These are phyloP conservation scores for Drosophila sechellia DNA, from an alignment of 1,140 invertebrate species.

Conservation along the genomic window DNA sequence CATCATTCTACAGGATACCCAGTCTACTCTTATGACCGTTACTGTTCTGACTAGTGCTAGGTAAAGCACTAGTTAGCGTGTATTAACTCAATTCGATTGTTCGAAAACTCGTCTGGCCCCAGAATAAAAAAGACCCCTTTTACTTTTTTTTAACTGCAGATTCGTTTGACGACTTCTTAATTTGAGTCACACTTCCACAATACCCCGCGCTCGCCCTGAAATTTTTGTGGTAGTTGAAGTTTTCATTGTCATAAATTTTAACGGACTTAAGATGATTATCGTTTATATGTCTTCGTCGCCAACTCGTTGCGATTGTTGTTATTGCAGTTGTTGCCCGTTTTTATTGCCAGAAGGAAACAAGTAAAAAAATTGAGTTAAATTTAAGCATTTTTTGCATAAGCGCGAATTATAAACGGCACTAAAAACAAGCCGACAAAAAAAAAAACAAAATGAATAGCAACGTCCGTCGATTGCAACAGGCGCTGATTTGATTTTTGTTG, in stretches of 20 bases:
- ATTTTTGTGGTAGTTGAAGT: slow-evolving; percentile 46
- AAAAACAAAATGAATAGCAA: slow-evolving; percentile 22
- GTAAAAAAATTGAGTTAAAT: slow-evolving; percentile 63
- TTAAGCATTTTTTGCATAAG: slow-evolving; percentile 67
- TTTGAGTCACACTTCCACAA: slow-evolving; percentile 18
- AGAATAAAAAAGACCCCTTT: slow-evolving; percentile 7
- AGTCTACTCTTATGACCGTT: too few relatives aligned
- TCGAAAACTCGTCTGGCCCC: background rate
- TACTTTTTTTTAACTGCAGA: slow-evolving; percentile 16
- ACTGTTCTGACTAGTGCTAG: too few relatives aligned
- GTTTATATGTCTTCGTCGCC: slow-evolving; percentile 51
- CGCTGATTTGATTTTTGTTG: slow-evolving; percentile 79
- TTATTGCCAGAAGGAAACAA: slow-evolving; percentile 58
- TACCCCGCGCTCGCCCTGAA: background rate
- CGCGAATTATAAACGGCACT: slow-evolving; percentile 57
- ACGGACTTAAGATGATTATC: slow-evolving; percentile 74
- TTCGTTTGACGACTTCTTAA: slow-evolving; percentile 25
- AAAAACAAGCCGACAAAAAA: slow-evolving; percentile 34
- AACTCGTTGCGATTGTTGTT: slow-evolving; percentile 23
- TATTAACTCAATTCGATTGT: too few relatives aligned
- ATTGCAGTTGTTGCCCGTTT: slow-evolving; percentile 34
- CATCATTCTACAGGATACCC: too few relatives aligned
- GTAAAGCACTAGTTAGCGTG: too few relatives aligned
- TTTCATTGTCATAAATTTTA: slow-evolving; percentile 77
- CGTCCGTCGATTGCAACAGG: slow-evolving; percentile 72